Evolutionary conservation across 2,113 vertebrate species (phyloP).

Genomic region (Apus apus): DNA sequence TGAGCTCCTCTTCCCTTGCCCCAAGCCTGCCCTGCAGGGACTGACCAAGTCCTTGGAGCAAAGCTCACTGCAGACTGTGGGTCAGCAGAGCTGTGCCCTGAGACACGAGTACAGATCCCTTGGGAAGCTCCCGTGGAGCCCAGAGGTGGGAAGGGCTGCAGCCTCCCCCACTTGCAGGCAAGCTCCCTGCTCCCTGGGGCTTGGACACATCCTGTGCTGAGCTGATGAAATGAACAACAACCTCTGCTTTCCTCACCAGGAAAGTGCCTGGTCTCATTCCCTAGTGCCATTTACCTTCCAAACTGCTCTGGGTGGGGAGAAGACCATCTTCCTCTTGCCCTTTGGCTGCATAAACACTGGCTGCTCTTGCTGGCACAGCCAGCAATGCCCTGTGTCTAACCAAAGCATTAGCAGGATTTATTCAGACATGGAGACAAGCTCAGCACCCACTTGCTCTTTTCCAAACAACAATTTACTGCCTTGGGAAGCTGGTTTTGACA

Average conservation of each 20-base stretch:
- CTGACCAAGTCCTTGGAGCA: neutral
- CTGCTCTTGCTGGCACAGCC: neutral
- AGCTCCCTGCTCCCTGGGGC: neutral
- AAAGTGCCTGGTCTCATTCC: neutral
- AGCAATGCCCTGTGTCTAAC: neutral
- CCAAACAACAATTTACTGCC: conserved; percentile 50
- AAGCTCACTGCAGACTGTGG: neutral
- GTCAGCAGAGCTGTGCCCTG: accelerated
- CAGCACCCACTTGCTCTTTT: conserved; percentile 54
- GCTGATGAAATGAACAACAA: neutral
- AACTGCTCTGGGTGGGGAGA: neutral
- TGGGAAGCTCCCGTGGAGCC: neutral
- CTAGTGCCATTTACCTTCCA: neutral
- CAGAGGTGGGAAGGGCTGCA: neutral
- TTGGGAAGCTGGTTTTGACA: conserved; percentile 45
- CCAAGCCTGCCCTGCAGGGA: neutral
- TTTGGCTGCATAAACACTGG: neutral
- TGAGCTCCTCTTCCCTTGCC: neutral
- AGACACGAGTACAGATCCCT: neutral
- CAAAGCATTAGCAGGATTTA: neutral
- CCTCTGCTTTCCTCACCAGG: neutral
- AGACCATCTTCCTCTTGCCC: neutral
- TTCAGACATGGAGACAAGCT: neutral
- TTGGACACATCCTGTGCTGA: accelerated
- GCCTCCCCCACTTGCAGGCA: neutral